Base-by-base conservation (phyloP, 2,888 invertebrate species). In the Lutraria lutraria region DNA sequence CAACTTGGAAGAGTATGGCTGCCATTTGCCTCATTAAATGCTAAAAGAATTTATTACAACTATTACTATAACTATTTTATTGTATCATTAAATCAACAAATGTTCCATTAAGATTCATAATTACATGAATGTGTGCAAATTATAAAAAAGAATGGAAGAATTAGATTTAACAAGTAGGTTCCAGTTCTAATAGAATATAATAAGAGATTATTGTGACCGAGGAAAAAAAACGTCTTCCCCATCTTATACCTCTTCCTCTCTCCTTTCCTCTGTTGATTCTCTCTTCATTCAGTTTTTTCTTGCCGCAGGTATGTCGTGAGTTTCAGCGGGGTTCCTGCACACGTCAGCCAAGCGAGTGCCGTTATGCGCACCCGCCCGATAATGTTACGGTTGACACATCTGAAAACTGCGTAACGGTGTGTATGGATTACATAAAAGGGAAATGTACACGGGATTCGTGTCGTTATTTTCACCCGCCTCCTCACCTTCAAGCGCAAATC, bases 401-500 rank as follows among this genome's bases (percentile, higher is more conserved):
- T 97, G 99, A 99, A 98, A 99, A 99, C 98, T 98, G 98, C 94
- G 99, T 99, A 98, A 99, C 99, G 98, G 99, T 99, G 98, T 99
- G 99, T 98, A 99, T 99, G 99, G 99, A 99, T 98, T 99, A 98
- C 98, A 98, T 99, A 92, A 96, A 96, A 95, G 96, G 96, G 92
- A 96, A 96, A 98, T 99, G 99, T 98, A 98, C 98, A 98, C 98
- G 99, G 98, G 99, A 99, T 98, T 98, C 98, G 98, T 99, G 99
- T 98, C 98, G 99, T 98, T 99, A 99, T 98, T 99, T 99, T 98
- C 99, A 99, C 98, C 99, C 99, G 98, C 99, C 99, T 98, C 98
- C 99, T 98, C 99, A 99, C 98, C 99, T 99, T 98, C 98, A 98
- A 95, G 96, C 95, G 82, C 98, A 98, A 95, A 95, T 96, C 90